Evolutionary conservation across 2,888 invertebrate species (phyloP), one percentile per base, ranked within the genome.

Genomic region (Salticus scenicus): DNA sequence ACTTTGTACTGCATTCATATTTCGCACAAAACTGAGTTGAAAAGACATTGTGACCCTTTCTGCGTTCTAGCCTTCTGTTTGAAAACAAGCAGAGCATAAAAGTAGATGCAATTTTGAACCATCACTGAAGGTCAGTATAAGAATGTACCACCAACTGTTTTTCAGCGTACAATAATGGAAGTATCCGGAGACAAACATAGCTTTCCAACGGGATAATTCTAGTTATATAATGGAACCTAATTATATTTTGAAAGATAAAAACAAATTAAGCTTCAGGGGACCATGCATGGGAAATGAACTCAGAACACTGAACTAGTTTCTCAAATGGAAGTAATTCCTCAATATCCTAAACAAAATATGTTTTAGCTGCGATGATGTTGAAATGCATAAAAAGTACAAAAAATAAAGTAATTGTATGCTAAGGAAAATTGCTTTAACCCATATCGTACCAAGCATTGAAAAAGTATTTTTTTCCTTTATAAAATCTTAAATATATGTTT

Each of bases 11-110:
- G n/a, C n/a, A n/a, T n/a, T n/a, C n/a, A n/a, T n/a, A n/a, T n/a
- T n/a, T n/a, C n/a, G n/a, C n/a, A n/a, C n/a, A n/a, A n/a, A n/a
- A n/a, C n/a, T n/a, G n/a, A n/a, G n/a, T n/a, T n/a, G n/a, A n/a
- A n/a, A n/a, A n/a, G n/a, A n/a, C n/a, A n/a, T n/a, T 5, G 57
- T 57, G 57, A 57, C 57, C 57, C 57, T 57, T 14, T 24, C 57
- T 57, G 4, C n/a, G n/a, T 37, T 10, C 37, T 37, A 5, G 20
- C 24, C 24, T 24, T 1, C 4, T 5, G 24, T n/a, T n/a, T 24
- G 57, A 57, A 24, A 57, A 24, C 24, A 57, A 57, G 57, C 57
- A 57, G 57, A 57, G 57, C 57, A 57, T 57, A 24, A 12, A 24
- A 37, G 10, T n/a, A 24, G 57, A 57, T 7, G 24, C 57, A 24